Percentiles rank a stretch among this genome's conserved stretches.
phyloP scores from a whole-genome alignment of 2,888 invertebrate genomes.

The Tetheella fluctuosa region DNA sequence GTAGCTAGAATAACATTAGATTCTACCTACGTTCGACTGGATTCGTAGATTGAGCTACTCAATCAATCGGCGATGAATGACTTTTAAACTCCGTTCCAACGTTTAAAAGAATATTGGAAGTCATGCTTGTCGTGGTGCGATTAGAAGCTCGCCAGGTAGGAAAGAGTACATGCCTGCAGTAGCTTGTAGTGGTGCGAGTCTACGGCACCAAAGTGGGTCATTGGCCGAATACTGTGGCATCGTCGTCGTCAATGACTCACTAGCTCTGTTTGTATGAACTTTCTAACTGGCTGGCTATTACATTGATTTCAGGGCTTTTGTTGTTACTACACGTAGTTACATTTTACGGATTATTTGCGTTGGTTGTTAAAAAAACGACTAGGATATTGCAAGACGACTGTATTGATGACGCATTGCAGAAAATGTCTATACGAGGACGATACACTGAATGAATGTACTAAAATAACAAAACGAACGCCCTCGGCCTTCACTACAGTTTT shows the following conservation, averaged over 20 bases:
- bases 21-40: too few species aligned
- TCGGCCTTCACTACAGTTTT: constrained; percentile 63
- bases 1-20: not conserved
- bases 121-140: not conserved
- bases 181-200: constrained; percentile 39
- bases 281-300: constrained; percentile 55
- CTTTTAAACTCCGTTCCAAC: not conserved
- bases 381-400: too few species aligned
- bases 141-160: constrained; percentile 2
- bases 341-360: constrained; percentile 23
- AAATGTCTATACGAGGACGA: constrained; percentile 55
- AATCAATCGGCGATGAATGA: not conserved
- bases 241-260: constrained; percentile 65
- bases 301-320: constrained; percentile 46
- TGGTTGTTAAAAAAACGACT: constrained; percentile 24
- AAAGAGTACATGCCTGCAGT: constrained; percentile 18
- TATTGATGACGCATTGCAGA: constrained; percentile 54
- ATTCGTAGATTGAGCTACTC: not conserved
- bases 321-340: constrained; percentile 25
- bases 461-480: constrained; percentile 66
- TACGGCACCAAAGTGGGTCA: constrained; percentile 71
- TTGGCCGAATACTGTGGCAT: constrained; percentile 74
- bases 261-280: constrained; percentile 56
- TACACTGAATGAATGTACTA: constrained; percentile 70
- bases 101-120: not conserved